Conservation (phyloP, 2,797 vertebrate species). For the Onychomys leucogaster region DNA sequence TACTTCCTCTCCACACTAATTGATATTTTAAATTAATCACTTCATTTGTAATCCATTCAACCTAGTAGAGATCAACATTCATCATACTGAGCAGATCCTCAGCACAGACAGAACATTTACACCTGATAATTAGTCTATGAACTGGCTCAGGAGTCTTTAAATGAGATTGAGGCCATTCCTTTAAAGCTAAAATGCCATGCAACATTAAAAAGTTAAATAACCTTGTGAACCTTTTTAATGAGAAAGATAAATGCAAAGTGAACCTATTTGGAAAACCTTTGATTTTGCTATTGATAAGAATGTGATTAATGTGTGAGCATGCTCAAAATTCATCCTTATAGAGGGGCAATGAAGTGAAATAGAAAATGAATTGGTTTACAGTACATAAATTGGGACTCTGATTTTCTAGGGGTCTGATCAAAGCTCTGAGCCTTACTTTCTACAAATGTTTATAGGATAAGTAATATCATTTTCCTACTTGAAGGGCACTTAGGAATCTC, state of each 20-base stretch:
- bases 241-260: constrained; percentile 55
- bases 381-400: neutral
- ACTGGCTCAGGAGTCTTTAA: constrained; percentile 67
- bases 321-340: neutral
- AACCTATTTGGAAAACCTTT: constrained; percentile 59
- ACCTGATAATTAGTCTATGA: constrained; percentile 73
- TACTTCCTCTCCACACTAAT: constrained; percentile 71
- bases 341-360: neutral
- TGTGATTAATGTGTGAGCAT: neutral
- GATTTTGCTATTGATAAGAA: constrained; percentile 62
- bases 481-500: neutral
- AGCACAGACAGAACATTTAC: constrained; percentile 50
- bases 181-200: constrained; percentile 62
- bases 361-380: neutral
- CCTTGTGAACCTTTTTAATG: constrained; percentile 68
- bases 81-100: constrained; percentile 70
- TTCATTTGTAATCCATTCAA: constrained; percentile 80
- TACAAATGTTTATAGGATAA: constrained; percentile 23
- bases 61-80: constrained; percentile 67
- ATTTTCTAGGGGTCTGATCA: constrained; percentile 1
- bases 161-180: constrained; percentile 68
- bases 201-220: constrained; percentile 78
- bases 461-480: neutral
- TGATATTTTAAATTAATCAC: constrained; percentile 79
- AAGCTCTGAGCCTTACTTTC: constrained; percentile 37